Percentiles rank a stretch among this genome's conserved stretches.
Conservation (phyloP, 2,113 vertebrate genomes). For the Lophotis ruficrista region DNA sequence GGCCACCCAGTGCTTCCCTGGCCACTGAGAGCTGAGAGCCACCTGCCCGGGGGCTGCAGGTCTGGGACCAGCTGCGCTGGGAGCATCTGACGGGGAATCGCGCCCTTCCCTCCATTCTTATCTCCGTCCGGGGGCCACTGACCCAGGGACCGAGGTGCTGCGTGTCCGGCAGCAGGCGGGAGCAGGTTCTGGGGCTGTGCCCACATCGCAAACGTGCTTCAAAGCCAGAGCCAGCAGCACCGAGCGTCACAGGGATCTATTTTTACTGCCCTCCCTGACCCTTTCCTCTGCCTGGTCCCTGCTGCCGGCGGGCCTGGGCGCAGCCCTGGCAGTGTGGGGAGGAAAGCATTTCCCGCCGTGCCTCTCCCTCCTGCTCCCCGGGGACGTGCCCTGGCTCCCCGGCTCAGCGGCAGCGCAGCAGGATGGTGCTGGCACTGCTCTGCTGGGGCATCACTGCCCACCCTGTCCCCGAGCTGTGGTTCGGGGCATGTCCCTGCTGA, state of each 20-base stretch:
- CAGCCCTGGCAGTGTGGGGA: not conserved
- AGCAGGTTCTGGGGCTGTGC: not conserved
- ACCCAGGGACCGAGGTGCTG: not conserved
- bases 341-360: not conserved
- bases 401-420: not conserved
- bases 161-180: not conserved
- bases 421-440: not conserved
- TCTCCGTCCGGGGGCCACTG: not conserved
- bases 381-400: not conserved
- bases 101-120: not conserved
- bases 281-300: accelerated
- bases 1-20: not conserved
- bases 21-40: accelerated
- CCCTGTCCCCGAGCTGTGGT: accelerated
- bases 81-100: not conserved
- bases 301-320: not conserved
- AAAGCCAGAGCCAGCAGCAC: not conserved
- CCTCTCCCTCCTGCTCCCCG: not conserved
- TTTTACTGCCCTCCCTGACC: not conserved
- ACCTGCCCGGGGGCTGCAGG: accelerated
- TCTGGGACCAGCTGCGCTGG: accelerated
- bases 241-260: not conserved
- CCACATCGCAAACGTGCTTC: not conserved
- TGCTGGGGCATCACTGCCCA: not conserved
- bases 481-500: not conserved